Base-by-base conservation (phyloP, 2,113 vertebrate genomes). In the Trochalopteron elliotii region DNA sequence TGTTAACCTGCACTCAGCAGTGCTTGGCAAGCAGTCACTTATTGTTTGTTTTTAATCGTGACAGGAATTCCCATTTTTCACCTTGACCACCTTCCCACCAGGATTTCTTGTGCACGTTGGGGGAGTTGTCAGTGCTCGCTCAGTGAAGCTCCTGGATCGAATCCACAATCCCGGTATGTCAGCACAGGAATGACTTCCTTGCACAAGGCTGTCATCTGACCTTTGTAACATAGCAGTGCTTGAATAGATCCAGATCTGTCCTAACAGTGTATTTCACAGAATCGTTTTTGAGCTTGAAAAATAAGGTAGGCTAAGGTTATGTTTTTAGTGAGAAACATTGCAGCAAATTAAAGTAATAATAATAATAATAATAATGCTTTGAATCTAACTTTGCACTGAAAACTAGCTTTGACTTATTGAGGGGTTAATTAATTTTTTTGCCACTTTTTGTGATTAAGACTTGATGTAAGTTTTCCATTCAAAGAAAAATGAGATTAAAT, bases 61-160 rank as follows among this genome's bases (percentile, higher is more conserved):
- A 76, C 91, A 99, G 99, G 99, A 99, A 97, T 99, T 99, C 93
- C 99, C 99, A 7, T 99, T 99, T 97, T 99, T 99, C 77, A 99
- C 99, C 37, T 84, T 99, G 98, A 99, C 99, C 27, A 97, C 98
- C 42, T 99, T 99, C 77, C 99, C 99, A 21, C 96, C 98, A 44
- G 99, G 98, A 49, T 99, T 99, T 93, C 98, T 99, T 13, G 95
- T 99, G 39, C 99, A 99, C 2, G 98, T 99, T 3, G 99, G 99
- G 7, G 99, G 99, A 10, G 99, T 99, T 61, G 99, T 99, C 97
- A 99, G 99, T 59, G 99, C 99, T 19, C 99, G 99, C 13, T 99
- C 99, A 1, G 99, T 99, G 96, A 99, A 99, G 97, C 98, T 99
- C 15, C 97, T 99, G 96, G 99, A 99, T 96, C 99, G 99, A 64